These are phyloP conservation scores for Ceratosolen fusciceps DNA, from an alignment of 1,140 invertebrate genomes.

Conservation along the genomic window DNA sequence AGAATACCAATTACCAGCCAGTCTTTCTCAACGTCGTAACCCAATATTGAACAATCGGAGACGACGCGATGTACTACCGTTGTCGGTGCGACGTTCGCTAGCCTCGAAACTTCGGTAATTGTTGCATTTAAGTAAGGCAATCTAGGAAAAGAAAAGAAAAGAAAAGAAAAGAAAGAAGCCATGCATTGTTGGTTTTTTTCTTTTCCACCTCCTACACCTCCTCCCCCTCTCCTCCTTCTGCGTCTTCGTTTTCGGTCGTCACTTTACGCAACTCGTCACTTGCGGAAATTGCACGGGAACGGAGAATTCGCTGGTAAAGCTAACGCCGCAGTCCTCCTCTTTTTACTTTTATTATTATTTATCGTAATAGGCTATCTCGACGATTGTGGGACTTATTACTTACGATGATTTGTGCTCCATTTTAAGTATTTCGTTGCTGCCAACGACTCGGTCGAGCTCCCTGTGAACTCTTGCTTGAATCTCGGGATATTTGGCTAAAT, in stretches of 20 bases:
- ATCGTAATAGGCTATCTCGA: no score
- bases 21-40: conserved; percentile 70
- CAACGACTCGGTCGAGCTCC: conserved; percentile 74
- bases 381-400: no score
- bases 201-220: no score
- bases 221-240: no score
- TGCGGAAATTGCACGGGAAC: no score
- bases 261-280: no score
- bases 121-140: conserved; percentile 72
- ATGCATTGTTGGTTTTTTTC: conserved; percentile 17
- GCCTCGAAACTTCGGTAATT: conserved; percentile 68
- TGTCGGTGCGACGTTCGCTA: conserved; percentile 69
- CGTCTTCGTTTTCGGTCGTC: no score
- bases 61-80: conserved; percentile 66
- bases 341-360: no score
- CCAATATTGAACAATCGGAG: conserved; percentile 63
- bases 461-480: conserved; percentile 74
- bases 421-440: conserved; percentile 64
- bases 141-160: conserved; percentile 52
- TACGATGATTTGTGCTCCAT: conserved; percentile 68
- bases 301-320: no score
- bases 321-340: no score
- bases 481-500: conserved; percentile 73
- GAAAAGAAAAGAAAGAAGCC: no score
- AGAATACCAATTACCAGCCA: conserved; percentile 66